These are phyloP conservation scores for Ammospiza caudacuta DNA, from an alignment of 2,113 vertebrate genomes.

Conservation along the genomic window DNA sequence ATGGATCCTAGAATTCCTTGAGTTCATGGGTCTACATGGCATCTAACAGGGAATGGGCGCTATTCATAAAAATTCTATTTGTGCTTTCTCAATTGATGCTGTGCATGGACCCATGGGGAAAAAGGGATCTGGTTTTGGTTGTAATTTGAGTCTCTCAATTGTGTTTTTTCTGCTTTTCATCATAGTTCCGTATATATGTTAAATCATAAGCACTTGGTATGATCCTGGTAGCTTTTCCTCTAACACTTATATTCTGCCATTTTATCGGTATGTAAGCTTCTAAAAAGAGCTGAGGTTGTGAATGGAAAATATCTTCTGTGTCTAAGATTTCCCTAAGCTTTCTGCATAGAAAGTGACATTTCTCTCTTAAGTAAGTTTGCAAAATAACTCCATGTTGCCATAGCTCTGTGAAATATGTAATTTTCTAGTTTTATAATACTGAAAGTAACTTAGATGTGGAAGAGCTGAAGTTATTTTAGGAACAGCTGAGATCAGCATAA, in stretches of 20 bases:
- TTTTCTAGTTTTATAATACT: not conserved
- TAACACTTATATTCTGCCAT: not conserved
- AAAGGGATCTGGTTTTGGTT: not conserved
- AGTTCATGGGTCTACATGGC: fast-evolving
- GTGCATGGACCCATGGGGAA: fast-evolving
- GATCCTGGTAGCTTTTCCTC: not conserved
- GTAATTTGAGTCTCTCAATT: not conserved
- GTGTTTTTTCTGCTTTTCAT: not conserved
- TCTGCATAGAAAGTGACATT: not conserved
- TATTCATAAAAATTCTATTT: not conserved
- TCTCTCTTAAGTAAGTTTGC: not conserved
- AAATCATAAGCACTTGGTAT: not conserved
- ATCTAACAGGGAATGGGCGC: not conserved
- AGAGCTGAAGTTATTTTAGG: not conserved
- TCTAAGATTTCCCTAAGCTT: not conserved
- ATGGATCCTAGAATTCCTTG: not conserved
- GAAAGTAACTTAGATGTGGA: not conserved
- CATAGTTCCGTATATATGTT: not conserved
- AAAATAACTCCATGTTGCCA: not conserved
- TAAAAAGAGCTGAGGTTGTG: not conserved
- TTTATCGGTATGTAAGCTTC: not conserved
- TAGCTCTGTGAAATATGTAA: not conserved
- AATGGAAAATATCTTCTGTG: not conserved
- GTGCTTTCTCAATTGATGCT: not conserved
- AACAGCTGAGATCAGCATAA: not conserved